A percentile compares a stretch with the other conserved stretches of the same genome.
Evolutionary conservation across 2,113 vertebrate species (phyloP).

Genomic region (Gulo gulo): DNA sequence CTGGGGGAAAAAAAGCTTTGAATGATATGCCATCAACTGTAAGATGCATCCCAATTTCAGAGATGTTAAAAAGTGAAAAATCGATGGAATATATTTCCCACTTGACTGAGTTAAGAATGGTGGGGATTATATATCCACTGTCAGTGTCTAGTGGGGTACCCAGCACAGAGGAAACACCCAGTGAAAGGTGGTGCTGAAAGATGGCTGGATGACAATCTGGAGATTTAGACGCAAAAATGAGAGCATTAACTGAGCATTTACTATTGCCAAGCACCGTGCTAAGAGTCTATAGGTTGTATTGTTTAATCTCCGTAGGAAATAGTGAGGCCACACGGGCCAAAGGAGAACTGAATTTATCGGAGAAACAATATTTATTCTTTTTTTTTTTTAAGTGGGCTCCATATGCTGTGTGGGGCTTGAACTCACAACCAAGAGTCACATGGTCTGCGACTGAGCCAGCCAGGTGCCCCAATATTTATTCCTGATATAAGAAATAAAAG

Average conservation of each 20-base stretch:
- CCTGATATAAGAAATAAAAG: constrained; percentile 41
- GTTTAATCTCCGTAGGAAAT: not conserved
- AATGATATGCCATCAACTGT: not conserved
- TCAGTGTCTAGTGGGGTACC: not conserved
- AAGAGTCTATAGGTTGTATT: not conserved
- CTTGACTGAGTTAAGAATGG: not conserved
- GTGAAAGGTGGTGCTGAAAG: not conserved
- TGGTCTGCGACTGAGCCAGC: not conserved
- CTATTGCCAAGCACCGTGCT: not conserved
- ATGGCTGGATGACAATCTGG: not conserved
- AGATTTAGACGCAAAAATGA: not conserved
- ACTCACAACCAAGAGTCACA: not conserved
- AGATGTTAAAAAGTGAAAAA: not conserved
- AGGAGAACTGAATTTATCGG: not conserved
- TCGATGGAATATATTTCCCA: not conserved
- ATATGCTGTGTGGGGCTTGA: not conserved
- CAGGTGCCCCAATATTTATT: not conserved
- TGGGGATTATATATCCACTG: not conserved
- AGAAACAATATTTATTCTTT: constrained; percentile 14
- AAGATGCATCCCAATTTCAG: not conserved
- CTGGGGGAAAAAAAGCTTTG: not conserved
- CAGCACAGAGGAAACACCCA: not conserved
- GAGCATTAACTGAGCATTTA: not conserved
- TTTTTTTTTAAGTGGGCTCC: not conserved
- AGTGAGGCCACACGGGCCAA: not conserved